Evolutionary conservation across 2,888 invertebrate genomes (phyloP), one percentile per base, ranked within the genome.

Genomic region (Perithous albicinctus): DNA sequence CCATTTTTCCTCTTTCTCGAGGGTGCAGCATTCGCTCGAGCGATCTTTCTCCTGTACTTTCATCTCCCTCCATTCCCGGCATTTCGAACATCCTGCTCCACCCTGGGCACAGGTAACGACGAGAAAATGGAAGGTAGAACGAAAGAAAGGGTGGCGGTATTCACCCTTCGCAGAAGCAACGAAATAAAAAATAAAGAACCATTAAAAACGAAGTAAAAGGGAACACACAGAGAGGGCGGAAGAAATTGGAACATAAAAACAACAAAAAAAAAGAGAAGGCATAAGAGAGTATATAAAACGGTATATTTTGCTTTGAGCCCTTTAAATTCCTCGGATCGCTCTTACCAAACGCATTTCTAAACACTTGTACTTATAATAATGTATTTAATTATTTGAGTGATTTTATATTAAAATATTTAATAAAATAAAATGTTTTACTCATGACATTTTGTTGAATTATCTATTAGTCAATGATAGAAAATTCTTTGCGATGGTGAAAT

Each of bases 41-140:
- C 78, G 66, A 82, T 80, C 80, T 77, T 82, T 80, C 78, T 78
- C 66, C 63, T 66, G 20, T 29, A 51, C 18, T 29, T 23, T 59
- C 70, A 32, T 56, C 38, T 20, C 35, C 48, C 54, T 29, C 61
- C 10, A 23, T 59, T 59, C 35, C 51, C 46, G 46, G 43, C 15
- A 63, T 78, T 66, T 73, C 78, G 51, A 72, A 56, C 46, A 72
- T 64, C 48, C 66, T 46, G 66, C 48, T 73, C 38, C 59, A 15
- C 41, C 48, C 38, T 51, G 29, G 10, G 67, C 59, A 69, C 78
- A 63, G 74, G 61, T 78, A 78, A 78, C 78, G 54, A 56, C 46
- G 56, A 70, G 59, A 61, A 66, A 38, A 63, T 38, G 38, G 23
- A 63, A 63, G 63, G 23, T 5, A 10, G 41, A 63, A 41, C 67